Evolutionary conservation across 2,888 invertebrate genomes (phyloP).

Genomic region (Charanyca ferruginea): DNA sequence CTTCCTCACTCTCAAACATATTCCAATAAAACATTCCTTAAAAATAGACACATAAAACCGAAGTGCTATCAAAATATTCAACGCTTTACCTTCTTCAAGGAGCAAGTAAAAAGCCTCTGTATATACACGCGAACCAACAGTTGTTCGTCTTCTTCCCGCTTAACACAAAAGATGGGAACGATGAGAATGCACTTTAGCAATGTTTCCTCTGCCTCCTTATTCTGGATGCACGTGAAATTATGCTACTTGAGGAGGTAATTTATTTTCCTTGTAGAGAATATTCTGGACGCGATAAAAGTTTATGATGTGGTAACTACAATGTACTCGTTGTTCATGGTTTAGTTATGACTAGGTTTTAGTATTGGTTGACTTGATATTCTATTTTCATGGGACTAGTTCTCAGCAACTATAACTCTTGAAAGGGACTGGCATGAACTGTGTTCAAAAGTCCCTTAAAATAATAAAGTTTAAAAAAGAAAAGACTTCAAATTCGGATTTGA

Average conservation of each 20-base stretch:
- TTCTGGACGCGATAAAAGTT: conserved; percentile 21
- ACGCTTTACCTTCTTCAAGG: conserved; percentile 9
- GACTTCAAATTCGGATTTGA: no score
- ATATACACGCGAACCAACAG: conserved; percentile 61
- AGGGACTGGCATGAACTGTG: no score
- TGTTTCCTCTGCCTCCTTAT: conserved; percentile 64
- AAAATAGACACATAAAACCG: not conserved
- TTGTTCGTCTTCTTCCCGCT: conserved; percentile 64
- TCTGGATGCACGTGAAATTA: conserved; percentile 46
- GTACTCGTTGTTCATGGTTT: not conserved
- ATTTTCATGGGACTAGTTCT: no score
- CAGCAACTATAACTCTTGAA: no score
- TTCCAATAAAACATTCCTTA: not conserved
- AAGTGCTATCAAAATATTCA: conserved; percentile 12
- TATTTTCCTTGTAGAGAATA: conserved; percentile 27
- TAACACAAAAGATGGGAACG: conserved; percentile 69
- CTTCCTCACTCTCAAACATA: not conserved
- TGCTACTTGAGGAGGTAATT: conserved; percentile 28
- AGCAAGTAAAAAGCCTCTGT: conserved; percentile 51
- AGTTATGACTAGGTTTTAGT: not conserved
- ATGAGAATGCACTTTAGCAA: conserved; percentile 70
- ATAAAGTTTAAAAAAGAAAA: no score
- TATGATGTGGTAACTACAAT: not conserved
- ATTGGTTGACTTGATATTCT: no score
- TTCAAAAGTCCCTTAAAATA: no score